Evolutionary conservation across 2,888 invertebrate species (phyloP).

Genomic region (Caenorhabditis parvicauda): DNA sequence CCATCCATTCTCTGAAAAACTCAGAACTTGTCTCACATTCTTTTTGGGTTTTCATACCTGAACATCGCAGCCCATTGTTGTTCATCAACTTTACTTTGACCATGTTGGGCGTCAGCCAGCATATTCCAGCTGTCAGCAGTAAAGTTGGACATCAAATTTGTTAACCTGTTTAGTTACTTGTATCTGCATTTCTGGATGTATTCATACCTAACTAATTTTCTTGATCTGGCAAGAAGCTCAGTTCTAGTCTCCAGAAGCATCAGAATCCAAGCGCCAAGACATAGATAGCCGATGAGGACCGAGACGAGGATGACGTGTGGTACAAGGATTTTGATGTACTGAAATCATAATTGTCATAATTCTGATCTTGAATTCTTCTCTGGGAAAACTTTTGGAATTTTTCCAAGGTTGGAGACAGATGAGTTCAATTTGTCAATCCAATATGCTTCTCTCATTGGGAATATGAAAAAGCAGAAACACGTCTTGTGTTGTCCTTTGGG

Average conservation of each 20-base stretch:
- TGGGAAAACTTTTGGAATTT: too few species aligned
- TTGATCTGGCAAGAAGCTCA: slow-evolving; percentile 47
- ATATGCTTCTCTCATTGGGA: too few species aligned
- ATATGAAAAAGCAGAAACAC: too few species aligned
- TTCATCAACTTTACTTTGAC: slow-evolving; percentile 43
- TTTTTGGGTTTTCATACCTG: slow-evolving; percentile 32
- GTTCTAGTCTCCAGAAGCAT: slow-evolving; percentile 60
- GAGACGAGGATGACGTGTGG: slow-evolving; percentile 61
- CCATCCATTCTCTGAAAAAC: slow-evolving; percentile 54
- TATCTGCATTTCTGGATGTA: not conserved
- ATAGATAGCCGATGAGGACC: slow-evolving; percentile 61
- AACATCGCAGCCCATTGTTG: slow-evolving; percentile 53
- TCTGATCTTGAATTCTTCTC: too few species aligned
- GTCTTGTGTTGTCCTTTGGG: too few species aligned
- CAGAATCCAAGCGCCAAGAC: slow-evolving; percentile 60
- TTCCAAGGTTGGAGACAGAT: too few species aligned
- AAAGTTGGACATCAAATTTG: slow-evolving; percentile 59
- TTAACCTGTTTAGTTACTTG: slow-evolving; percentile 33
- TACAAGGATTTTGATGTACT: slow-evolving; percentile 62
- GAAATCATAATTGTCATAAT: slow-evolving; percentile 17
- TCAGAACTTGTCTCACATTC: not conserved
- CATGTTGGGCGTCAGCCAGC: slow-evolving; percentile 55
- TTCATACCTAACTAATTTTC: slow-evolving; percentile 40
- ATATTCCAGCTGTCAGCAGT: slow-evolving; percentile 56
- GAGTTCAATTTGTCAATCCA: too few species aligned